Percentiles rank a stretch among this genome's conserved stretches.
These are phyloP conservation scores for Anadara kagoshimensis DNA, from an alignment of 1,140 invertebrate species.

Conservation along the genomic window DNA sequence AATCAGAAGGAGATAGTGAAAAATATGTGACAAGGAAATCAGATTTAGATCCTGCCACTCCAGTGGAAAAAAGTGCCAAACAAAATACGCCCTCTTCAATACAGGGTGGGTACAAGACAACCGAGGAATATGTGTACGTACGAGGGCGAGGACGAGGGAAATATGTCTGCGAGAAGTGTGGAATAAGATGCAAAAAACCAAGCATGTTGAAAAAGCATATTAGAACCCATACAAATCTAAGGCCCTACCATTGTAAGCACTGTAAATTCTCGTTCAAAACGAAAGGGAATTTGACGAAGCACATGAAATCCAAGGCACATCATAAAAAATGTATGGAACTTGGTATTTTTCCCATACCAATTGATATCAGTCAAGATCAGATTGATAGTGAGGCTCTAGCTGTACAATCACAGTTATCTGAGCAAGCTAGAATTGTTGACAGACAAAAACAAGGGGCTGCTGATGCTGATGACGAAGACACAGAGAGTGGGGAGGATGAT, in stretches of 20 bases:
- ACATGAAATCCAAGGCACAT: conserved; percentile 99
- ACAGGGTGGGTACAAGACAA: conserved; percentile 90
- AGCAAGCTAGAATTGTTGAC: conserved; percentile 55
- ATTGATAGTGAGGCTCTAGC: conserved; percentile 82
- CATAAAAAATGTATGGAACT: conserved; percentile 93
- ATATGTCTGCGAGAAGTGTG: conserved; percentile 97
- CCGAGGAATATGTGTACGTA: conserved; percentile 97
- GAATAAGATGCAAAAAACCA: conserved; percentile 98
- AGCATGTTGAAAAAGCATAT: conserved; percentile 99
- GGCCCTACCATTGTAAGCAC: conserved; percentile 95
- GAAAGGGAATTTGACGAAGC: conserved; percentile 98
- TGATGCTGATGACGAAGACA: conserved; percentile 59
- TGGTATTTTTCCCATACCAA: conserved; percentile 84
- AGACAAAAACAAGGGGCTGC: conserved; percentile 48
- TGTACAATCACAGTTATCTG: conserved; percentile 71
- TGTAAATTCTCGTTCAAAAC: conserved; percentile 94
- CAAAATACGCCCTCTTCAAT: conserved; percentile 6
- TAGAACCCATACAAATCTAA: conserved; percentile 95
- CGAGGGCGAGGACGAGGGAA: conserved; percentile 90
- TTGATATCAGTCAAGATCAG: conserved; percentile 82
- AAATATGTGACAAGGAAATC: conserved; percentile 7
- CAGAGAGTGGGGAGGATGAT: conserved; percentile 54
- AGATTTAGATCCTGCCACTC: neutral
- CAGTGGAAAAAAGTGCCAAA: neutral
- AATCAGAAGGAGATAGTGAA: neutral